Evolutionary conservation across 2,888 invertebrate genomes (phyloP), one percentile per base, ranked within the genome.

Genomic region (Cephus pygmeus): DNA sequence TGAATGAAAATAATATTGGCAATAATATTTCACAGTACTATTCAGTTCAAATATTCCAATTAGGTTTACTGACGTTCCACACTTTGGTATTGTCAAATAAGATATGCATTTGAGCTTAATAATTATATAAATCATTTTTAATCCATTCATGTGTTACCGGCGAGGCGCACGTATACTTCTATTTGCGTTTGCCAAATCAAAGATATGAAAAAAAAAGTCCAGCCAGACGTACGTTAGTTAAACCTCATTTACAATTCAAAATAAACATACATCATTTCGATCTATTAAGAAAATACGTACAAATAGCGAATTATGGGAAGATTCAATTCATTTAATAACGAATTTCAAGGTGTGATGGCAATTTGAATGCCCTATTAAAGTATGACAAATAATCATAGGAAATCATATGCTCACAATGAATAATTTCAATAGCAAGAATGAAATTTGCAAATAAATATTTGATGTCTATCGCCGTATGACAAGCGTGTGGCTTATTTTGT

Each of bases 111-210:
- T 73, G 56, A 68, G 36, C 71, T 36, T 31, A 75, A 35, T 69
- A 77, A 75, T 77, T 77, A 73, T 69, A 34, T 56, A 69, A 74
- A 75, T 73, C 30, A 34, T 34, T 75, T 69, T 69, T 40, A 30
- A 4, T 68, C 69, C 56, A 69, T 76, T 69, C 75, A 11, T 34
- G 73, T 71, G 71, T 73, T 56, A 11, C 75, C 69, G 36, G 12
- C 12, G 36, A 73, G 73, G 69, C 31, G 4, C 12, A 75, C 73
- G 69, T 12, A 69, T 68, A 34, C 23, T 9, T 56, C 9, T 56
- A 2, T 56, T 56, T 56, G 15, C 56, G 23, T 56, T 23, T 56
- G 23, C 23, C 1, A 56, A 56, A 2, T 23, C 23, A 56, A 56
- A 56, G 23, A 56, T 56, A 56, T 56, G 9, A 56, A 56, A 56